A percentile compares a stretch with the other conserved stretches of the same genome.
Evolutionary conservation across 2,797 vertebrate species (phyloP).

Genomic region (Microctenopoma lineatum): DNA sequence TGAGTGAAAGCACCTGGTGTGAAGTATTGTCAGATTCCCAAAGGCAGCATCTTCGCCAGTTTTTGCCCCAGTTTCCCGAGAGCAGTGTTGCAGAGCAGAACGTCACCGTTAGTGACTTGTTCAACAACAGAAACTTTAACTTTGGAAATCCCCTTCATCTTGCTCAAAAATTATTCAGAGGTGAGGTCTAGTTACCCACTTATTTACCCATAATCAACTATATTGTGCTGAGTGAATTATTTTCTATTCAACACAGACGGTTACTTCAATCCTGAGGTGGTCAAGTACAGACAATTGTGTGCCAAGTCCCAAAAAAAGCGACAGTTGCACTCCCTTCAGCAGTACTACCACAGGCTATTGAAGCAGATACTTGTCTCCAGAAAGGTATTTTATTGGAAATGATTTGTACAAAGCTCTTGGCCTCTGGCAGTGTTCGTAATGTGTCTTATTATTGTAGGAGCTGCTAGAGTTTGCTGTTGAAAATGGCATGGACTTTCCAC

Average conservation of each 20-base stretch:
- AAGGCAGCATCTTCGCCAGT: slow-evolving; percentile 90
- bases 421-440: neutral
- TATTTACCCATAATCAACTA: neutral
- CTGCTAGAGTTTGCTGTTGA: slow-evolving; percentile 91
- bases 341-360: slow-evolving; percentile 95
- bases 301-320: slow-evolving; percentile 93
- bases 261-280: slow-evolving; percentile 96
- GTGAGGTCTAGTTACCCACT: slow-evolving; percentile 66
- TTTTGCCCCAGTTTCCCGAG: slow-evolving; percentile 91
- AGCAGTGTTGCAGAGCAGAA: slow-evolving; percentile 85
- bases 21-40: slow-evolving; percentile 91
- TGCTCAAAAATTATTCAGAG: slow-evolving; percentile 94
- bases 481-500: slow-evolving; percentile 86
- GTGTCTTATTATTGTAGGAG: slow-evolving; percentile 78
- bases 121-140: slow-evolving; percentile 89
- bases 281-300: slow-evolving; percentile 95
- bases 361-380: slow-evolving; percentile 96
- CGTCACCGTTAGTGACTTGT: slow-evolving; percentile 85
- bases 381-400: slow-evolving; percentile 79
- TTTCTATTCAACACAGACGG: slow-evolving; percentile 84
- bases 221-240: neutral
- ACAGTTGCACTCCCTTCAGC: slow-evolving; percentile 91
- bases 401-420: neutral
- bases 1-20: slow-evolving; percentile 93
- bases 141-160: slow-evolving; percentile 96